Evolutionary conservation across 2,888 invertebrate genomes (phyloP), one percentile per base, ranked within the genome.

Genomic region (Heliconius charithonia): DNA sequence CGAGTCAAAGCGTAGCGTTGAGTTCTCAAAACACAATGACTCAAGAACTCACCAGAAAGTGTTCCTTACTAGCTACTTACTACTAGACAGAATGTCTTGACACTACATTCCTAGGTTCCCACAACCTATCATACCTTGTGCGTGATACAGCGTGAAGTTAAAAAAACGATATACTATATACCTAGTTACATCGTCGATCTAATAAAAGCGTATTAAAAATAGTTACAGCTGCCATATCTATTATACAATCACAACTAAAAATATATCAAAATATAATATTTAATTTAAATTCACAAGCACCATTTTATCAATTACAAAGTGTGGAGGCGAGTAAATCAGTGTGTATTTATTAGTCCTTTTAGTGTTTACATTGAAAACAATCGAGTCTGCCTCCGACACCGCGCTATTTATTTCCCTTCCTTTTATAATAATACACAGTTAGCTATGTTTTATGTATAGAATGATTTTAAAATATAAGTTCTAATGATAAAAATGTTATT

Each of bases 291-390:
- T 41, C 41, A 72, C 6, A 72, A 71, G 32, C 25, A 59, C 56
- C 45, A 69, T 73, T 78, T 73, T 69, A 76, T 70, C 66, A 73
- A 76, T 72, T 29, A 72, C 67, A 32, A 72, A 69, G 79, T 65
- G 73, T 78, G 81, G 79, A 79, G 82, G 73, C 74, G 73, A 79
- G 85, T 81, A 83, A 83, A 82, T 80, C 84, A 76, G 82, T 82
- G 84, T 85, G 86, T 86, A 86, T 86, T 87, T 90, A 91, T 91
- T 89, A 90, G 88, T 88, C 81, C 81, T 85, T 89, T 90, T 91
- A 89, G 85, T 94, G 92, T 93, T 93, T 91, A 89, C 86, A 87
- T 78, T 89, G 85, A 88, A 92, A 93, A 93, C 93, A 93, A 91
- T 89, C 86, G 85, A 83, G 83, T 83, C 91, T 93, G 95, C 93